Conservation (phyloP, 2,113 vertebrate species). For the Bos taurus region DNA sequence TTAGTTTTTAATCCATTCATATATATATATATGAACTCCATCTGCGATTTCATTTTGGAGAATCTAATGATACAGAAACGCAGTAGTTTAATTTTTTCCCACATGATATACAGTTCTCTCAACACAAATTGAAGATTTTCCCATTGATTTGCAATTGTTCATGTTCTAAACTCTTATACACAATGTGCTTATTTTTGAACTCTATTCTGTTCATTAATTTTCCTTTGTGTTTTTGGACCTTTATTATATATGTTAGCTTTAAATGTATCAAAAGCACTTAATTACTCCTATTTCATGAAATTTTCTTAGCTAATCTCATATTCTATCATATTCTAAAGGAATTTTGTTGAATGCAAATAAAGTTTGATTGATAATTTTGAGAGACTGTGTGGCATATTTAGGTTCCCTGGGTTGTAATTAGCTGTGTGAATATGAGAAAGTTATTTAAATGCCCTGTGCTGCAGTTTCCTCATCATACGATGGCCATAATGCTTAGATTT, state of each 20-base stretch:
- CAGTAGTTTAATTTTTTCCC: neutral
- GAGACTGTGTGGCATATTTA: neutral
- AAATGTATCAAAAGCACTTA: neutral
- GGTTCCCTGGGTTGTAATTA: neutral
- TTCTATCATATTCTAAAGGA: neutral
- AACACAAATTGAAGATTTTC: neutral
- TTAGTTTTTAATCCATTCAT: neutral
- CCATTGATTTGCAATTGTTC: neutral
- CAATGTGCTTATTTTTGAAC: neutral
- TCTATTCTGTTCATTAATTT: neutral
- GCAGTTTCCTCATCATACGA: neutral
- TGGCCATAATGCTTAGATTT: neutral
- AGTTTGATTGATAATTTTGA: neutral
- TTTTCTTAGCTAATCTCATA: neutral
- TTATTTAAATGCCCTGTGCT: neutral
- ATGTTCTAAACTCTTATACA: neutral
- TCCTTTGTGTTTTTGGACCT: neutral
- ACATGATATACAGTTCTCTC: neutral
- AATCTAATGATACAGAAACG: neutral
- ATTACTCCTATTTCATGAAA: neutral
- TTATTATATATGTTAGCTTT: neutral
- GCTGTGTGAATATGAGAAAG: neutral
- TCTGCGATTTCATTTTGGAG: neutral
- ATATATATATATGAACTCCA: neutral
- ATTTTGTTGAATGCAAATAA: neutral